Base-by-base conservation (phyloP, 2,888 invertebrate genomes). In the Congeria kusceri region DNA sequence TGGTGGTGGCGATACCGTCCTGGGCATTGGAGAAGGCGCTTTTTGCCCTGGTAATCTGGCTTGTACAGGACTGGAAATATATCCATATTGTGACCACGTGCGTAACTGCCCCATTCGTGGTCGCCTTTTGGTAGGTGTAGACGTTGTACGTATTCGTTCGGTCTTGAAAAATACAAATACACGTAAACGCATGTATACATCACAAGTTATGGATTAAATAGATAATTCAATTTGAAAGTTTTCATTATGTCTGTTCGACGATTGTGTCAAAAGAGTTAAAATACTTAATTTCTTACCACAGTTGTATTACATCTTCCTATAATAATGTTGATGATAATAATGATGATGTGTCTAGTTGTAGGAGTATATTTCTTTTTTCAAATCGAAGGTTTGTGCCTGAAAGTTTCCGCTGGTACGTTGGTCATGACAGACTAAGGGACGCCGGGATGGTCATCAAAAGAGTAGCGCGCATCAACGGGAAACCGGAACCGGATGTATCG, bases 371-470 rank as follows among this genome's bases (percentile, higher is more conserved):
- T 3, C 39, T 39, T 15, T n/a, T 39, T 39, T 39, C 39, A 5
- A 13, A 39, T 1, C 9, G 39, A 23, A 88, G 87, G 79, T 75
- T 85, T 65, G 73, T 88, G 9, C 86, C 85, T 0, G 87, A 88
- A 59, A 88, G 87, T 70, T 83, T 84, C 53, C 73, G 86, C 13
- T 88, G 86, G 85, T 73, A 83, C 20, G 79, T 86, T 0, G 64
- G 70, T 11, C 80, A 79, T 53, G 67, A 80, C 44, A 69, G 78
- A 23, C 20, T 78, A 0, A 57, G 70, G 4, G 78, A 86, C 0
- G 86, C 87, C 0, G 67, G 83, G 53, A 56, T 39, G 13, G 75
- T 85, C 15, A 73, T 86, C 4, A 44, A 28, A 13, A 70, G 63
- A 27, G 84, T 88, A 0, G 83, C 83, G 1, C 68, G 58, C 28